Evolutionary conservation across 2,113 vertebrate genomes (phyloP).

Genomic region (Lepidothrix coronata): DNA sequence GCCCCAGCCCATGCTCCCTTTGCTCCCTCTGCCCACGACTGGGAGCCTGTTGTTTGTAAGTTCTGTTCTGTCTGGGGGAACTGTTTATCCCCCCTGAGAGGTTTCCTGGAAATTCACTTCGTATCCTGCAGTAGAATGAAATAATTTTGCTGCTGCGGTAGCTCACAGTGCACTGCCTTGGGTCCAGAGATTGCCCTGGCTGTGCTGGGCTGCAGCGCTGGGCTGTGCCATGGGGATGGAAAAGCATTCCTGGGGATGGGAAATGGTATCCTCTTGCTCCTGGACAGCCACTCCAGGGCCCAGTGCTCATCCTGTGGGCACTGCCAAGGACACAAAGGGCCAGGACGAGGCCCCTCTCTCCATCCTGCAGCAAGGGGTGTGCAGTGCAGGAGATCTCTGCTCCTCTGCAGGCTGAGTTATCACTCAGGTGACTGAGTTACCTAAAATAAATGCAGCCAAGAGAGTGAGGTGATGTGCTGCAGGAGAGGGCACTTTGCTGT

Average conservation of each 20-base stretch:
- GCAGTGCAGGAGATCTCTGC: not conserved
- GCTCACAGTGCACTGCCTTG: not conserved
- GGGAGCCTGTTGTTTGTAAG: not conserved
- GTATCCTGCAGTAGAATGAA: not conserved
- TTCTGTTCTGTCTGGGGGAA: too few species aligned
- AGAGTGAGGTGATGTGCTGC: not conserved
- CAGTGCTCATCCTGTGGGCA: rapidly evolving
- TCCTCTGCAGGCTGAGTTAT: not conserved
- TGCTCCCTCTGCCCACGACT: not conserved
- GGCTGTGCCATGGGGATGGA: not conserved
- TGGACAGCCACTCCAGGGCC: not conserved
- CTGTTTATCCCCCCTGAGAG: not conserved
- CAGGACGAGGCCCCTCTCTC: not conserved
- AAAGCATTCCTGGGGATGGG: not conserved
- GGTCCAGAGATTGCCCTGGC: not conserved
- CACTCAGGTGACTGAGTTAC: not conserved
- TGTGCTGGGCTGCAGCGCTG: not conserved
- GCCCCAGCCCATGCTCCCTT: rapidly evolving
- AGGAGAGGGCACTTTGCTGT: not conserved
- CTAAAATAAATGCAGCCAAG: not conserved
- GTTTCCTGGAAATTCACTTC: not conserved
- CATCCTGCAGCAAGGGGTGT: not conserved
- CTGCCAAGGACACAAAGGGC: not conserved
- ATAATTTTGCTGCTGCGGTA: not conserved
- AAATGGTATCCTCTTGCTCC: not conserved